Evolutionary conservation across 2,113 vertebrate species (phyloP).

Genomic region (Ceratotherium simum): DNA sequence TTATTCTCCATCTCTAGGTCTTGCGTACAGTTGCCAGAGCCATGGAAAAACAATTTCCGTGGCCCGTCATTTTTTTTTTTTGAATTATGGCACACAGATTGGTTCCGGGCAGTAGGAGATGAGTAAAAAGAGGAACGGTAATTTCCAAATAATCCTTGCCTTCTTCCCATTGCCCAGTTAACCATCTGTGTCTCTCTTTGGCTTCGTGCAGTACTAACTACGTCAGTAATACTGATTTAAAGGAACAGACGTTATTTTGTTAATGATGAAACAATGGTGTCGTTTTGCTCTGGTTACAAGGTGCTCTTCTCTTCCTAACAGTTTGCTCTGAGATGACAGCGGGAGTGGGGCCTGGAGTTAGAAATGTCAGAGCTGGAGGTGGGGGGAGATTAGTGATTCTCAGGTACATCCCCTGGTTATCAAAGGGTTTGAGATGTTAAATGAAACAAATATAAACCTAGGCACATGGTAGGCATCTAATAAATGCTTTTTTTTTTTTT

Average conservation of each 20-base stretch:
- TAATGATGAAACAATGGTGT: constrained; percentile 42
- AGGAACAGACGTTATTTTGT: constrained; percentile 26
- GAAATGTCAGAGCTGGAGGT: not conserved
- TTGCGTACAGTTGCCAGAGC: constrained; percentile 48
- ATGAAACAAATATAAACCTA: not conserved
- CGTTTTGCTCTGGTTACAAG: constrained; percentile 35
- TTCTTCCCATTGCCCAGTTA: constrained; percentile 16
- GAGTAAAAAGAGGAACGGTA: not conserved
- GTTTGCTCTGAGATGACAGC: constrained; percentile 19
- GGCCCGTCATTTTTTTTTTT: not conserved
- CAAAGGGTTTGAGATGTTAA: constrained; percentile 31
- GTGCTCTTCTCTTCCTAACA: not conserved
- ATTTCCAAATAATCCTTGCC: constrained; percentile 51
- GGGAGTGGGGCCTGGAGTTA: not conserved
- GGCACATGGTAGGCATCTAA: not conserved
- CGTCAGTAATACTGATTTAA: constrained; percentile 38
- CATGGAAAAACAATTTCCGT: constrained; percentile 65
- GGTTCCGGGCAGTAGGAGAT: constrained; percentile 54
- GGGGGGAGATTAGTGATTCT: not conserved
- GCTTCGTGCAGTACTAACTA: not conserved
- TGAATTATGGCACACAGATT: constrained; percentile 22
- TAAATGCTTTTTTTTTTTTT: not conserved
- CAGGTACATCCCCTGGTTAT: not conserved
- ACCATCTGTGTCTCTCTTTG: not conserved
- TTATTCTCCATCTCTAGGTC: constrained; percentile 32